These are phyloP conservation scores for Hemithea aestivaria DNA, from an alignment of 2,888 invertebrate species.

Conservation along the genomic window DNA sequence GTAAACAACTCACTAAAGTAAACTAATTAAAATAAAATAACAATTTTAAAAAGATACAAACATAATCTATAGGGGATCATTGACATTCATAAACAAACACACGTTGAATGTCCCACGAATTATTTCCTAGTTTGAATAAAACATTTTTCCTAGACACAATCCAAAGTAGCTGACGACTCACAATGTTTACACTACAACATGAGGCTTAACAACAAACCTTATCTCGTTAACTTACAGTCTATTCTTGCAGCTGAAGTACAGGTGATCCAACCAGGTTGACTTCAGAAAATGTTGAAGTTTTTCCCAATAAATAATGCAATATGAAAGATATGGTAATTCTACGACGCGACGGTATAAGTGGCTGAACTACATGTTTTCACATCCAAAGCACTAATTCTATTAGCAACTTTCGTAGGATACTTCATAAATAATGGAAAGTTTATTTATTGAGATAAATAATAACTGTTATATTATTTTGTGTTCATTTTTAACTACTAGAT, in stretches of 20 bases:
- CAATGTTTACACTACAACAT: conserved; percentile 57
- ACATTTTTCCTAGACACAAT: conserved; percentile 52
- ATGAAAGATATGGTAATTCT: conserved; percentile 39
- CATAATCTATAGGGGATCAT: conserved; percentile 34
- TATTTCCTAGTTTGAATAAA: conserved; percentile 54
- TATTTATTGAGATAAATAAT: too few relatives aligned
- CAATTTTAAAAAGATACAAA: conserved; percentile 31
- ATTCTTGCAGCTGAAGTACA: conserved; percentile 53
- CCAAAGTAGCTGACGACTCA: conserved; percentile 44
- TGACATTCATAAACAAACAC: conserved; percentile 48
- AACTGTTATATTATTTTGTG: too few relatives aligned
- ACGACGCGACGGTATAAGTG: conserved; percentile 15
- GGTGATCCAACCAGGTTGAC: conserved; percentile 65
- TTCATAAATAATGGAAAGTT: conserved; percentile 1
- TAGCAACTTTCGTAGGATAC: conserved; percentile 23
- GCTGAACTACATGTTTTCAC: conserved; percentile 12
- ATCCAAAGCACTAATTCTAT: conserved; percentile 36
- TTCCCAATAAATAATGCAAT: conserved; percentile 75
- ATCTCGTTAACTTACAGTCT: conserved; percentile 34
- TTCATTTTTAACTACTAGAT: too few relatives aligned
- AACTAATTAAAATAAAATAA: too few relatives aligned
- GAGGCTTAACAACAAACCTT: conserved; percentile 33
- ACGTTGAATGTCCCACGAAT: conserved; percentile 33
- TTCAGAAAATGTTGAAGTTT: conserved; percentile 71
- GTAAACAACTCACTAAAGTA: too few relatives aligned